These are phyloP conservation scores for Proisotoma minuta DNA, from an alignment of 2,888 invertebrate species.

Conservation along the genomic window DNA sequence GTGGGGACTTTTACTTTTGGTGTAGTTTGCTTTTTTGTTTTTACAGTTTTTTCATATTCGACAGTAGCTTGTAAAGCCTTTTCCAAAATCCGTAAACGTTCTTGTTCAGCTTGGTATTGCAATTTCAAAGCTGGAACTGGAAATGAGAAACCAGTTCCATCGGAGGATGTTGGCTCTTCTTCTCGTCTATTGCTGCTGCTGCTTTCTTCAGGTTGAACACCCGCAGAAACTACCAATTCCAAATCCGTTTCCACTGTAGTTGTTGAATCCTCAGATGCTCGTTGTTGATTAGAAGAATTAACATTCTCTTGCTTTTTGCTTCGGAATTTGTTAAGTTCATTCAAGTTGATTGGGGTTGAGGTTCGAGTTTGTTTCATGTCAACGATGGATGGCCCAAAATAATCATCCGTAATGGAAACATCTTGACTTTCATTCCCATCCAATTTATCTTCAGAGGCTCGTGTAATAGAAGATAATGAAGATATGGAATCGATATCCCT, in stretches of 20 bases:
- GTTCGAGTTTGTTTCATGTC: background rate
- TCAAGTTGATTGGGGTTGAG: background rate
- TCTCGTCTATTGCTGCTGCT: background rate
- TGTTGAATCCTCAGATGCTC: constrained; percentile 5
- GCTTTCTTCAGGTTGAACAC: background rate
- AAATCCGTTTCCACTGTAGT: constrained; percentile 31
- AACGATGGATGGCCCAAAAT: constrained; percentile 11
- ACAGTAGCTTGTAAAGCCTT: constrained; percentile 20
- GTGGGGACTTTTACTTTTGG: background rate
- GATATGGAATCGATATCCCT: constrained; percentile 19
- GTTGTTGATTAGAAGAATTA: background rate
- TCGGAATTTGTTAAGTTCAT: background rate
- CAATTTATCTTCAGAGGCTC: no score
- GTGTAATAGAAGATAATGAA: no score
- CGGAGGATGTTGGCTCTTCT: background rate
- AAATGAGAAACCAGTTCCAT: constrained; percentile 3
- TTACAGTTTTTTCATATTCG: constrained; percentile 5
- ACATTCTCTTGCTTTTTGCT: background rate
- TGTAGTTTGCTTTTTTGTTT: background rate
- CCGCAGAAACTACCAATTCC: constrained; percentile 1
- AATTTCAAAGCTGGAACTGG: constrained; percentile 27
- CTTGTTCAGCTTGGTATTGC: constrained; percentile 27
- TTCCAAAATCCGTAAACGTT: constrained; percentile 24
- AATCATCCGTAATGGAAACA: constrained; percentile 17
- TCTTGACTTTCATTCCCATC: no score